phyloP scores from a whole-genome alignment of 2,797 vertebrate species.

The Trematomus bernacchii region DNA sequence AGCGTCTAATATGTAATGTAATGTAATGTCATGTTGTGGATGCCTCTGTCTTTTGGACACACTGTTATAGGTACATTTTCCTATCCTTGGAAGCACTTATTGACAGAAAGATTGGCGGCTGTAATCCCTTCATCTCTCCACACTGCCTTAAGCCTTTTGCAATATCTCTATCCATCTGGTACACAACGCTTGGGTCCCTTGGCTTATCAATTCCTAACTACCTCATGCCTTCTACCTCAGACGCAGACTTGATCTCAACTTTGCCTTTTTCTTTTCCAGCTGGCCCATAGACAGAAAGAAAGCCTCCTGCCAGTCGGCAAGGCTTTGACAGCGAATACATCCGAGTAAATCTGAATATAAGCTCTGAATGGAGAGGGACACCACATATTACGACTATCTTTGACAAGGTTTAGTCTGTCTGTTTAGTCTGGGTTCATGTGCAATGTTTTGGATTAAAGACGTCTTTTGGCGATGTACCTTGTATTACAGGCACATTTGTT shows the following conservation, averaged over 20 bases:
- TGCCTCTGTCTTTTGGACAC: slow-evolving; percentile 31
- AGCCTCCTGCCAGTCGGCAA: slow-evolving; percentile 44
- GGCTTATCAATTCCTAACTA: slow-evolving; percentile 69
- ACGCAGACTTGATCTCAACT: slow-evolving; percentile 69
- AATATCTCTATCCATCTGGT: slow-evolving; percentile 75
- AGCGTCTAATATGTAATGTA: too few species aligned
- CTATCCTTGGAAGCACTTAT: slow-evolving; percentile 59
- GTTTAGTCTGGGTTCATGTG: slow-evolving; percentile 12
- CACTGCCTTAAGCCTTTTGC: slow-evolving; percentile 56
- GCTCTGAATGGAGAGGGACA: slow-evolving; percentile 16
- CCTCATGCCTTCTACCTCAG: slow-evolving; percentile 61
- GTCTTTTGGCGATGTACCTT: background rate
- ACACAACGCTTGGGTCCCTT: slow-evolving; percentile 62
- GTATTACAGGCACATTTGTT: background rate
- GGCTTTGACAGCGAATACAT: slow-evolving; percentile 55
- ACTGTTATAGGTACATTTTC: slow-evolving; percentile 56
- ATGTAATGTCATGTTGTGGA: too few species aligned
- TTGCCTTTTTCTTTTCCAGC: slow-evolving; percentile 62
- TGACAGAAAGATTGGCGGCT: slow-evolving; percentile 66
- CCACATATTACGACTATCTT: slow-evolving; percentile 17
- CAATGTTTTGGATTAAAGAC: slow-evolving; percentile 17
- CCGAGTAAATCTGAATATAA: slow-evolving; percentile 32
- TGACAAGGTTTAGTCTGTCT: slow-evolving; percentile 8
- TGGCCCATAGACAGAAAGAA: slow-evolving; percentile 61
- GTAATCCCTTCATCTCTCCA: slow-evolving; percentile 72